phyloP scores from a whole-genome alignment of 2,113 vertebrate genomes.

The Macrotus californicus region DNA sequence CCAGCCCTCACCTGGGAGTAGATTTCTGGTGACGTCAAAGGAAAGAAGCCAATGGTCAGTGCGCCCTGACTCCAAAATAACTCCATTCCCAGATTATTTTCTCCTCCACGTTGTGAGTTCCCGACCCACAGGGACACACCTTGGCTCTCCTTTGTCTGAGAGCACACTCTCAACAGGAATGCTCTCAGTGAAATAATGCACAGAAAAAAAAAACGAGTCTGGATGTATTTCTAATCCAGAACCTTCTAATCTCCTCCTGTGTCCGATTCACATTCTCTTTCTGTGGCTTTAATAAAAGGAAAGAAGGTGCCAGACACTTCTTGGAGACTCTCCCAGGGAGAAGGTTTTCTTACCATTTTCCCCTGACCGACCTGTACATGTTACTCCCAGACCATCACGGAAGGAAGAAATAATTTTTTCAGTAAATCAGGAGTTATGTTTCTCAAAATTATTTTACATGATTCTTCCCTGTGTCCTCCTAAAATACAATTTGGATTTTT shows the following conservation, averaged over 20 bases:
- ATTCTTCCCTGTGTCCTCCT: neutral
- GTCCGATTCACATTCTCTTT: neutral
- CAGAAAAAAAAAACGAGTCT: neutral
- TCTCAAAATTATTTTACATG: neutral
- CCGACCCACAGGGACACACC: neutral
- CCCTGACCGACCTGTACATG: neutral
- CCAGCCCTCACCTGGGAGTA: neutral
- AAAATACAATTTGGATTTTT: neutral
- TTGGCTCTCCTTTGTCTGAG: neutral
- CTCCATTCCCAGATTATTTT: neutral
- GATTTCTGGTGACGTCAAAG: neutral
- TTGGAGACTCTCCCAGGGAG: neutral
- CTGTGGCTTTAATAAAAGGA: neutral
- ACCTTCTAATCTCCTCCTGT: too few relatives aligned
- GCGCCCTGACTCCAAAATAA: neutral
- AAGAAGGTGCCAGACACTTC: neutral
- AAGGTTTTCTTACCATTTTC: neutral
- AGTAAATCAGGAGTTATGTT: neutral
- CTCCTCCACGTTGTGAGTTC: neutral
- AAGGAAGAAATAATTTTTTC: neutral
- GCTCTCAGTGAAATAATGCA: neutral
- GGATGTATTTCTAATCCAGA: neutral
- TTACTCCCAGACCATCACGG: neutral
- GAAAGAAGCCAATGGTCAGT: neutral
- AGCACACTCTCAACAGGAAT: neutral